Base-by-base conservation (phyloP, 2,797 vertebrate species). In the Fringilla coelebs region DNA sequence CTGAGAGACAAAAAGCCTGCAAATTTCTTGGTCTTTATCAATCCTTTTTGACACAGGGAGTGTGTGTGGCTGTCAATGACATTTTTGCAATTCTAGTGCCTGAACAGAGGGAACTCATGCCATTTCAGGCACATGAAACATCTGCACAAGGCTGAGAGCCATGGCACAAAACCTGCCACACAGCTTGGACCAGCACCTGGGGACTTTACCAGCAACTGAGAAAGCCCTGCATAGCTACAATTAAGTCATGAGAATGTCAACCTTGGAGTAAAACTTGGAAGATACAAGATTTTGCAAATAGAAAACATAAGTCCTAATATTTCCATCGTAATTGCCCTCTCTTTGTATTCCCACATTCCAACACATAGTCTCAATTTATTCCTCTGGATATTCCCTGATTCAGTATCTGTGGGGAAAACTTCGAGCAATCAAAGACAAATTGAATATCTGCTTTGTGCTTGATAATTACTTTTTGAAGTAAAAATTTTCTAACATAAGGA, bases 201-300 rank as follows among this genome's bases (percentile, higher is more conserved):
- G 41, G 52, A 13, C 17, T 24, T 26, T 49, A 4, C 7, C 7
- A 66, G 54, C 54, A 73, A 32, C 2, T 41, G n/a, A 18, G 48
- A 19, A 15, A 45, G 65, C n/a, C 41, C 38, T 71, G 1, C 11
- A 2, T 3, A 34, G 40, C 29, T 32, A 8, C 2, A 6, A 9
- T 31, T 19, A 49, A 36, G 15, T 38, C 38, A 38, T 0, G 0
- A 5, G 66, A 58, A 51, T 76, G 6, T 2, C 9, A 54, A 2
- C 10, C 71, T 73, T 0, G 0, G 21, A 45, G 29, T n/a, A 66
- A 55, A 67, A 36, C 28, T 45, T 34, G 28, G 67, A 73, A 87
- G 82, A 89, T 6, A 25, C 11, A 76, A 41, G n/a, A 46, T 57
- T 81, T 87, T 77, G 52, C 22, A 80, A 71, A 74, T 5, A 29